A percentile compares a stretch with the other conserved stretches of the same genome.
These are phyloP conservation scores for Nematopogon swammerdamellus DNA, from an alignment of 2,888 invertebrate genomes.

Conservation along the genomic window DNA sequence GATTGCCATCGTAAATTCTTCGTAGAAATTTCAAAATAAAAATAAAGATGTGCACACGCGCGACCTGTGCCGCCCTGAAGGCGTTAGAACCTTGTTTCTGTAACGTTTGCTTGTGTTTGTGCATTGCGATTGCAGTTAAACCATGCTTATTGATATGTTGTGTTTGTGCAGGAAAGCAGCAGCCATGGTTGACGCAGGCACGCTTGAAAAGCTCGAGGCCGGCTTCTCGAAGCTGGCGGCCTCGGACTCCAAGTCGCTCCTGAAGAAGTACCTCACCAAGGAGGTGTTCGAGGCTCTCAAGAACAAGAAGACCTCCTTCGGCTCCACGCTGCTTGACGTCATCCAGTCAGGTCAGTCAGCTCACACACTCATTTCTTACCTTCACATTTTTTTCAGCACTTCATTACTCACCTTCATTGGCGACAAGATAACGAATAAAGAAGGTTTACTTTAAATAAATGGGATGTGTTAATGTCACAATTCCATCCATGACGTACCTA, in stretches of 20 bases:
- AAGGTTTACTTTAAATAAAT: too few species aligned
- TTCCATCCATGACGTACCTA: too few species aligned
- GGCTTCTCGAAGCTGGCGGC: conserved; percentile 83
- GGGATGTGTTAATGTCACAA: too few species aligned
- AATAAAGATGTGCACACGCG: conserved; percentile 44
- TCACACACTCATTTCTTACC: too few species aligned
- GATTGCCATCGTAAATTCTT: too few species aligned
- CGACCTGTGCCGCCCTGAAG: conserved; percentile 47
- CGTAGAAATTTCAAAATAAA: too few species aligned
- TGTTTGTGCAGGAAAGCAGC: conserved; percentile 61
- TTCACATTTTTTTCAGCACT: too few species aligned
- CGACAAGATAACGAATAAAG: too few species aligned
- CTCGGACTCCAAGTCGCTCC: conserved; percentile 91
- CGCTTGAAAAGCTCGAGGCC: conserved; percentile 87
- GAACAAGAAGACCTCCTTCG: conserved; percentile 90
- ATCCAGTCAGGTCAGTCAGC: conserved; percentile 98
- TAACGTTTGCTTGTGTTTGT: background rate
- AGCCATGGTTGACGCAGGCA: conserved; percentile 89
- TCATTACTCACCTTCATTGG: too few species aligned
- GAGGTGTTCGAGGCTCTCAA: conserved; percentile 90
- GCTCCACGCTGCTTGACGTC: conserved; percentile 88
- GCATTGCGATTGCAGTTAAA: conserved; percentile 5
- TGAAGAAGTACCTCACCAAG: conserved; percentile 93
- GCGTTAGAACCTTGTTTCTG: conserved; percentile 28
- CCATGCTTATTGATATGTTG: background rate